Evolutionary conservation across 2,888 invertebrate species (phyloP).

Genomic region (Parelbella ahira): DNA sequence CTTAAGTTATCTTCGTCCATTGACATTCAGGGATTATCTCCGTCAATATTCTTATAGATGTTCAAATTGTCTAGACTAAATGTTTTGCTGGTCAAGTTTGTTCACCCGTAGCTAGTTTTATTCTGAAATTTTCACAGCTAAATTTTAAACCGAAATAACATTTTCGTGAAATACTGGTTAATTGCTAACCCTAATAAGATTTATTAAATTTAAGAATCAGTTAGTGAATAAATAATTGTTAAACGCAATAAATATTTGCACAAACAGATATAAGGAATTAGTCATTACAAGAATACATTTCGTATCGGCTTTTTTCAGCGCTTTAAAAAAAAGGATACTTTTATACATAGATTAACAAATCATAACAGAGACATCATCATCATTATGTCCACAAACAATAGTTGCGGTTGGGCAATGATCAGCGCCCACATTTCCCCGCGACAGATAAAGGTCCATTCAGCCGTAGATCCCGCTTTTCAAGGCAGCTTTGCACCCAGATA

Average conservation of each 20-base stretch:
- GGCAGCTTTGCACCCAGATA: slow-evolving; percentile 49
- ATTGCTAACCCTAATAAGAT: too few relatives aligned
- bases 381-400: slow-evolving; percentile 2
- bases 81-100: slow-evolving; percentile 3
- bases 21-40: slow-evolving; percentile 6
- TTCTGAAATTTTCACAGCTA: too few relatives aligned
- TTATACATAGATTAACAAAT: neutral
- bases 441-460: slow-evolving; percentile 43
- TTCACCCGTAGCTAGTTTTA: neutral
- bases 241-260: too few relatives aligned
- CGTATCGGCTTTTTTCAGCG: too few relatives aligned
- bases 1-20: slow-evolving; percentile 2
- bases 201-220: too few relatives aligned
- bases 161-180: too few relatives aligned
- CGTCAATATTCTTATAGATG: slow-evolving; percentile 4
- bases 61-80: slow-evolving; percentile 10
- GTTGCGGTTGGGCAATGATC: slow-evolving; percentile 11
- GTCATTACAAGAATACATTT: too few relatives aligned
- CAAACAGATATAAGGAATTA: too few relatives aligned
- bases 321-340: too few relatives aligned
- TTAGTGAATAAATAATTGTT: too few relatives aligned
- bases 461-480: slow-evolving; percentile 48
- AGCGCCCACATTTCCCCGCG: slow-evolving; percentile 35
- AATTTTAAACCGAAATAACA: too few relatives aligned
- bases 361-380: neutral